Evolutionary conservation across 1,140 invertebrate species (phyloP), one percentile per base, ranked within the genome.

Genomic region (Drosophila gunungcola): DNA sequence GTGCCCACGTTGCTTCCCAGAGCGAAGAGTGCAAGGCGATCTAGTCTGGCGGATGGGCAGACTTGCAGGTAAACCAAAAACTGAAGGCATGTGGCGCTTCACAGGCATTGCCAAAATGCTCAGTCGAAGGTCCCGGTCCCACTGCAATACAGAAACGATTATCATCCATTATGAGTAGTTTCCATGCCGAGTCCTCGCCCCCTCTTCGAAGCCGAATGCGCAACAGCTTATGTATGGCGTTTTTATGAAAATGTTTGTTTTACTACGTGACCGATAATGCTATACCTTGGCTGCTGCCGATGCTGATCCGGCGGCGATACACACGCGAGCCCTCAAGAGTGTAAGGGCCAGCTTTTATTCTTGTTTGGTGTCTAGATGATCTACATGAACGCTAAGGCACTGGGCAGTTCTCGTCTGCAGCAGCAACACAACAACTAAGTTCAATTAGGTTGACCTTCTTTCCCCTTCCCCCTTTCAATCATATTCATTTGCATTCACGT

Each of bases 401-500:
- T 63, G 43, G 54, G 13, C 53, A 61, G 48, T 48, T 38, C 61
- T 49, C 41, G 51, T 41, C 41, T 60, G 78, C 83, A 77, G 83
- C 79, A 79, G 83, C 83, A 82, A 70, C 84, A 88, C 79, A 70
- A 52, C 78, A 79, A 60, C 72, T 83, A 49, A 89, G 84, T 88
- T 88, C 84, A 88, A 88, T 88, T 89, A 86, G 89, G 84, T 88
- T 89, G 84, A 89, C 84, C 80, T 63, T 63, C 75, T 34, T 51
- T 38, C 63, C 41, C 52, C 25, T 12, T 29, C 11, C 53, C 52
- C 13, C 10, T 52, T 45, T 45, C 55, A 56, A 79, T 80, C 84
- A 89, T 88, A 89, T 89, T 84, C 68, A 88, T 88, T 88, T 89
- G 84, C 84, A 89, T 88, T 88, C 84, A 88, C 84, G 84, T 88